Evolutionary conservation across 2,797 vertebrate genomes (phyloP), one percentile per base, ranked within the genome.

Genomic region (Sebastes nivosus): DNA sequence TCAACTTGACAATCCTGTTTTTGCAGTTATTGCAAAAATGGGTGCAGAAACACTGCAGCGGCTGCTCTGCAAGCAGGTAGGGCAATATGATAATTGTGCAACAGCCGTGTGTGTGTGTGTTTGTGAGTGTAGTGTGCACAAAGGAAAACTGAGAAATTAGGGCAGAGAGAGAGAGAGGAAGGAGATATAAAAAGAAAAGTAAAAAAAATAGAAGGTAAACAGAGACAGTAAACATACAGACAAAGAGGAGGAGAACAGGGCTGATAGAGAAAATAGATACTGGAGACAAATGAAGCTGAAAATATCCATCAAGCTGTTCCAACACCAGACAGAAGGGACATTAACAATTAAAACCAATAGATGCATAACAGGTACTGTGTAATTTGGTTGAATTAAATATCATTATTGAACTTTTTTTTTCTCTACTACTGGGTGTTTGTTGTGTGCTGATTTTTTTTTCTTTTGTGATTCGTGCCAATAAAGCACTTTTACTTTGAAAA

Each of bases 241-340:
- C 61, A 82, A 68, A 80, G 80, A 85, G 73, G 70, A 80, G 71
- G 80, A 77, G 61, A 71, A 75, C 58, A 29, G 70, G 65, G 60
- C 71, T 59, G 66, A 75, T 77, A 79, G 68, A 83, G 61, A 79
- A 86, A 83, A 84, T 64, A 81, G 85, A 87, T 29, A 25, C 65
- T 42, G 38, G 76, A 83, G 80, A 81, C 79, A 78, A 87, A 86
- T 66, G 78, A 81, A 71, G 80, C 72, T 63, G 63, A 82, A 83
- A 88, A 85, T 87, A 80, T 79, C 67, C 30, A 81, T 88, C 82
- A 84, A 84, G 80, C 89, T 91, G 88, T 85, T 90, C 79, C 78
- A 58, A 25, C 69, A 63, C 67, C 74, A 81, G 86, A 81, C 84
- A 88, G 83, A 82, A 67, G 84, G 80, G 65, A 85, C 78, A 86